Conservation (phyloP, 2,113 vertebrate species). For the Phrynosoma blainvillii region DNA sequence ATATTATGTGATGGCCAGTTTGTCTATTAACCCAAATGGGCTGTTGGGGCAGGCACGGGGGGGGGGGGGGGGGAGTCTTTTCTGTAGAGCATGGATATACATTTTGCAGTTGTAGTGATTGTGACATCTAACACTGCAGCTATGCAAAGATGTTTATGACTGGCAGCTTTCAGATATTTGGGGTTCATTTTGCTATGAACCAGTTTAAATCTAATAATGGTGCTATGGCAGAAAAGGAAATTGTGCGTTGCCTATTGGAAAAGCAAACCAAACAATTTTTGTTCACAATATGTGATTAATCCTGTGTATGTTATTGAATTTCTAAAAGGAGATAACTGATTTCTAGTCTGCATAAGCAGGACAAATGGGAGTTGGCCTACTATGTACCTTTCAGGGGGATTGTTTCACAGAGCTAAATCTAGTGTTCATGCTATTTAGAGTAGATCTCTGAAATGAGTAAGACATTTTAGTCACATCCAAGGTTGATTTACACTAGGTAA, state of each 20-base stretch:
- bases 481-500: no score
- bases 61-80: conserved; percentile 51
- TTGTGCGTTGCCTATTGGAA: conserved; percentile 9
- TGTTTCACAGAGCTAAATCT: not conserved
- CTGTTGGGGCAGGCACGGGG: no score
- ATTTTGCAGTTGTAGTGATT: not conserved
- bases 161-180: not conserved
- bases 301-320: conserved; percentile 6
- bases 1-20: conserved; percentile 13
- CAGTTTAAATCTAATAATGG: conserved; percentile 15
- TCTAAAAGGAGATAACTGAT: not conserved
- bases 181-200: not conserved
- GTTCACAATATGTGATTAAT: conserved; percentile 26
- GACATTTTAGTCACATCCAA: no score
- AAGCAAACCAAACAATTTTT: conserved; percentile 21
- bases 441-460: no score
- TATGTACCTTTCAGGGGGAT: conserved; percentile 8
- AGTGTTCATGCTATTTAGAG: no score
- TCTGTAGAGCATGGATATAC: not conserved
- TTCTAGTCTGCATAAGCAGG: conserved; percentile 35
- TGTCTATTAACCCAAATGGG: conserved; percentile 38
- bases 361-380: conserved; percentile 3
- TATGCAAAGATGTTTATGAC: conserved; percentile 28
- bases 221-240: conserved; percentile 19
- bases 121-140: conserved; percentile 15